Base-by-base conservation (phyloP, 2,888 invertebrate species). In the Pandemis cinnamomeana region DNA sequence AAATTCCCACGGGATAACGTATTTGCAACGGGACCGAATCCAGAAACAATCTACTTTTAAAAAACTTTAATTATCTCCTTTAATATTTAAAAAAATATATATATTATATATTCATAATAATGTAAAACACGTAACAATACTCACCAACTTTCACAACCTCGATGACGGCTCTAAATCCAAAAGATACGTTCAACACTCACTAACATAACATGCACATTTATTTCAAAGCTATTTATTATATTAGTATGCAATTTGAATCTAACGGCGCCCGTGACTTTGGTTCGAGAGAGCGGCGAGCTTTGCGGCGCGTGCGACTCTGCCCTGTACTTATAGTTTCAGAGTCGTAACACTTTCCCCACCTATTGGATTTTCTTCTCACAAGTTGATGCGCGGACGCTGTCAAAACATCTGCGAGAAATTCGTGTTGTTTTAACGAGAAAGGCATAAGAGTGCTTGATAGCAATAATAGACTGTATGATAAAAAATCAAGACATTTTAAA, bases 311-410 rank as follows among this genome's bases (percentile, higher is more conserved):
- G 85, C 86, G 83, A 82, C 71, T 64, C 74, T 71, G 78, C 80
- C 88, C 85, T 86, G 82, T 92, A 92, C 93, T 93, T 93, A 93
- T 93, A 93, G 88, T 86, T 91, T 92, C 89, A 87, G 86, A 77
- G 78, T 80, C 84, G 89, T 89, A 88, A 87, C 89, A 92, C 92
- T 92, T 93, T 93, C 92, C 92, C 93, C 91, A 86, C 89, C 89
- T 82, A 27, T 15, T 7, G 46, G 11, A 48, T 68, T 75, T 71
- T 69, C 70, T 61, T 66, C 68, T 68, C 55, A 67, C 71, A 71
- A 71, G 10, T 44, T 66, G 10, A 27, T 58, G 27, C 53, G 15
- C 53, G 8, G 8, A n/a, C 11, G 8, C 41, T 20, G 48, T 58
- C 51, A 44, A 10, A 6, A 7, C 44, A n/a, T 48, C n/a, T 20